phyloP scores from a whole-genome alignment of 2,113 vertebrate genomes.

The Pagrus major region DNA sequence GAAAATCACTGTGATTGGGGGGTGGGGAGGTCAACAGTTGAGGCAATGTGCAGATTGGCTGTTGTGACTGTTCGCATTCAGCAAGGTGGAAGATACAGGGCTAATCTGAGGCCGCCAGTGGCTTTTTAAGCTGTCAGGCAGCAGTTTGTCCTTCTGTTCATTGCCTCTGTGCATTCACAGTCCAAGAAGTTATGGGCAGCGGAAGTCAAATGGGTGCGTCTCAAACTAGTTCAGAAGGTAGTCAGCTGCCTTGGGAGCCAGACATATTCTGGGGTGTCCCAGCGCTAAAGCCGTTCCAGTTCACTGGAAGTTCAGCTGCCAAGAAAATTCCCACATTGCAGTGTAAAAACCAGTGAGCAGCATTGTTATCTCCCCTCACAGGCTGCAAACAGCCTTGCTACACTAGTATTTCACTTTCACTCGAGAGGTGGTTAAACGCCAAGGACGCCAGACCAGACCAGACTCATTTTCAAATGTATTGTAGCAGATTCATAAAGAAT shows the following conservation, averaged over 20 bases:
- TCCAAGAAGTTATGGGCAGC: constrained; percentile 1
- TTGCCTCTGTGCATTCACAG: neutral
- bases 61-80: neutral
- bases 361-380: constrained; percentile 14
- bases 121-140: constrained; percentile 26
- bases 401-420: neutral
- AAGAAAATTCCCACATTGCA: constrained; percentile 19
- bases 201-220: constrained; percentile 11
- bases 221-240: constrained; percentile 24
- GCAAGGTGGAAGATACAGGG: neutral
- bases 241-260: constrained; percentile 27
- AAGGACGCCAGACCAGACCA: neutral
- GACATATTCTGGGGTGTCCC: constrained; percentile 23
- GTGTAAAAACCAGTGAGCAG: constrained; percentile 12
- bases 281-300: constrained; percentile 42
- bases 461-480: neutral
- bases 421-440: neutral
- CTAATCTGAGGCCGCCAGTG: neutral
- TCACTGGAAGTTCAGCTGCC: constrained; percentile 60
- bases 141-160: constrained; percentile 7
- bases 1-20: constrained; percentile 17
- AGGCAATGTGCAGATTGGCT: neutral
- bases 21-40: neutral
- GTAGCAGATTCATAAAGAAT: neutral
- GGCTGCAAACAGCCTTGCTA: neutral